A percentile compares a stretch with the other conserved stretches of the same genome.
Evolutionary conservation across 2,888 invertebrate genomes (phyloP).

Genomic region (Megaustenia siamemsis): DNA sequence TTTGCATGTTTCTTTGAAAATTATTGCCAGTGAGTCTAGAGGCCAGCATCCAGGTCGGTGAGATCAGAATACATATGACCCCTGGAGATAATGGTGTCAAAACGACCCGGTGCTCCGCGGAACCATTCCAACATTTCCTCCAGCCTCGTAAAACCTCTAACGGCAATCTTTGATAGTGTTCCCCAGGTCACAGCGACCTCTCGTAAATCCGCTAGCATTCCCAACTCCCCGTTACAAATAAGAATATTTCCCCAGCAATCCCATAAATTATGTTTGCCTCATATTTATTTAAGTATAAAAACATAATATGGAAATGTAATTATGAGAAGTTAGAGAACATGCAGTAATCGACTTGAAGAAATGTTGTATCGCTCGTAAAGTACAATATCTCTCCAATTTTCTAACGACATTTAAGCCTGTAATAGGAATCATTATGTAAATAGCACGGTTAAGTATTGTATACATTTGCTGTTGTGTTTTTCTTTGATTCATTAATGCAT

Average conservation of each 20-base stretch:
- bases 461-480: neutral
- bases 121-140: neutral
- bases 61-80: conserved; percentile 22
- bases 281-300: conserved; percentile 6
- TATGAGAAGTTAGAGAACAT: neutral
- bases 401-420: neutral
- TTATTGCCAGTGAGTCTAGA: neutral
- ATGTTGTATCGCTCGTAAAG: neutral
- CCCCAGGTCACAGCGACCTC: neutral
- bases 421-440: conserved; percentile 2
- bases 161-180: conserved; percentile 1
- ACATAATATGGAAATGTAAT: conserved; percentile 29
- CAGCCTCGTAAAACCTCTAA: neutral
- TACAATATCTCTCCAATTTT: neutral
- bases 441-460: neutral
- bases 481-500: neutral
- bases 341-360: too few relatives aligned
- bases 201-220: conserved; percentile 31
- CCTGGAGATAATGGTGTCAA: conserved; percentile 11
- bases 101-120: neutral
- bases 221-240: conserved; percentile 14
- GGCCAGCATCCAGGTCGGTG: neutral
- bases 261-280: conserved; percentile 23
- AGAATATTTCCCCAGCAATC: neutral
- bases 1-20: conserved; percentile 9